Evolutionary conservation across 2,888 invertebrate species (phyloP), one percentile per base, ranked within the genome.

Genomic region (Sphaerophoria taeniata): DNA sequence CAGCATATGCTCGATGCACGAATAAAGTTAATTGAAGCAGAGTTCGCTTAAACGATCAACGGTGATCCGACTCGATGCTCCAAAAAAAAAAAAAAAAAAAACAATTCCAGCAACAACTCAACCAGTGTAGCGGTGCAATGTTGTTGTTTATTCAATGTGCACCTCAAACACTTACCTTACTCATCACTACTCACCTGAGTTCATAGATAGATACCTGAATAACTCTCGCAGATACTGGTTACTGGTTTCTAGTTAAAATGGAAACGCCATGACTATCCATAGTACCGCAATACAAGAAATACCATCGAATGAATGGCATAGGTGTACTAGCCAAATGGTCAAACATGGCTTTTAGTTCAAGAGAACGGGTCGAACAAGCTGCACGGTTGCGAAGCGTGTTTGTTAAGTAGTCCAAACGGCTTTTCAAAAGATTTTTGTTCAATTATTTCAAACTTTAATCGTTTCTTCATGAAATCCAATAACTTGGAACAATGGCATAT

Each of bases 351-450:
- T 84, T 87, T 79, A 88, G 88, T 88, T 87, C 63, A 78, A 81
- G 84, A 86, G 87, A 86, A 82, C 84, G 74, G 85, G 85, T 85
- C 82, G 88, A 82, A 78, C 86, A 70, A 77, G 79, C 74, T 86
- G 80, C 86, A 87, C 78, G 61, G 49, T 47, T 55, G 80, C 63
- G 55, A 56, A 45, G 39, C 43, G 69, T 55, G 51, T 58, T 69
- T 70, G 16, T 6, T 61, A 78, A 83, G 65, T 74, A 70, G 83
- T 70, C 49, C 73, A n/a, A 74, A 63, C 63, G 53, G 47, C 49
- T 14, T 47, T 56, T 16, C 24, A 36, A 4, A 49, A 51, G 6
- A 0, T 67, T 60, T 45, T 12, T 24, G n/a, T n/a, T n/a, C n/a
- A n/a, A n/a, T n/a, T n/a, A n/a, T n/a, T n/a, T n/a, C n/a, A n/a